These are phyloP conservation scores for Drosophila seclusa DNA, from an alignment of 2,888 invertebrate species.

Conservation along the genomic window DNA sequence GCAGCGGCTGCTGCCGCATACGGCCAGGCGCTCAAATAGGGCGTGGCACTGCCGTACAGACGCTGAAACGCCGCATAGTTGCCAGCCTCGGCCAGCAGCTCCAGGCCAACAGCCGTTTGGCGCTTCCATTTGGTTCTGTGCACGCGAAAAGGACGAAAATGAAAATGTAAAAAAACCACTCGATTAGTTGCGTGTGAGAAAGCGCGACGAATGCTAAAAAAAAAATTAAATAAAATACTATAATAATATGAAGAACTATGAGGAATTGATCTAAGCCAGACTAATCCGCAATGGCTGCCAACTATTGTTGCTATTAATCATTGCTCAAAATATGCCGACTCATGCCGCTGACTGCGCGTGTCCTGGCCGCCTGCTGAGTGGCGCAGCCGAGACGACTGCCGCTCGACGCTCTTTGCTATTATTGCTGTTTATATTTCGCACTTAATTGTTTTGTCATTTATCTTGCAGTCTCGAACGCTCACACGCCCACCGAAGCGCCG, in stretches of 20 bases:
- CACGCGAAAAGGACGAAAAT: constrained; percentile 16
- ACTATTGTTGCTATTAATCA: constrained; percentile 62
- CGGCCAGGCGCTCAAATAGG: constrained; percentile 88
- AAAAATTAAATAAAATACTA: constrained; percentile 1
- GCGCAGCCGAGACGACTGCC: constrained; percentile 11
- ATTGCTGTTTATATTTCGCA: constrained; percentile 81
- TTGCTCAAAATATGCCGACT: constrained; percentile 54
- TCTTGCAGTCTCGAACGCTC: constrained; percentile 61
- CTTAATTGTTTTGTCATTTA: constrained; percentile 84
- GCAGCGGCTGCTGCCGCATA: constrained; percentile 85
- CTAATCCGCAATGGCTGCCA: constrained; percentile 30
- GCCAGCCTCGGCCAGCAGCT: constrained; percentile 97
- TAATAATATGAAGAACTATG: constrained; percentile 10
- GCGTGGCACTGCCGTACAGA: constrained; percentile 90
- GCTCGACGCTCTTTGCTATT: constrained; percentile 35
- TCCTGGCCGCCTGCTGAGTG: constrained; percentile 63
- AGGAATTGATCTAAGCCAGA: constrained; percentile 25
- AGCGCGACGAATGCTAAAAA: constrained; percentile 46
- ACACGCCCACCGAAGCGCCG: constrained; percentile 30
- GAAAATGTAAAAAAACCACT: neutral
- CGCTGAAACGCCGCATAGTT: constrained; percentile 99
- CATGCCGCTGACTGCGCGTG: constrained; percentile 61
- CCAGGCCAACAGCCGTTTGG: constrained; percentile 98
- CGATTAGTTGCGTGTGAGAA: constrained; percentile 33
- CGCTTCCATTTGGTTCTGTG: constrained; percentile 98